A percentile compares a stretch with the other conserved stretches of the same genome.
Evolutionary conservation across 2,113 vertebrate species (phyloP).

Genomic region (Junco hyemalis): DNA sequence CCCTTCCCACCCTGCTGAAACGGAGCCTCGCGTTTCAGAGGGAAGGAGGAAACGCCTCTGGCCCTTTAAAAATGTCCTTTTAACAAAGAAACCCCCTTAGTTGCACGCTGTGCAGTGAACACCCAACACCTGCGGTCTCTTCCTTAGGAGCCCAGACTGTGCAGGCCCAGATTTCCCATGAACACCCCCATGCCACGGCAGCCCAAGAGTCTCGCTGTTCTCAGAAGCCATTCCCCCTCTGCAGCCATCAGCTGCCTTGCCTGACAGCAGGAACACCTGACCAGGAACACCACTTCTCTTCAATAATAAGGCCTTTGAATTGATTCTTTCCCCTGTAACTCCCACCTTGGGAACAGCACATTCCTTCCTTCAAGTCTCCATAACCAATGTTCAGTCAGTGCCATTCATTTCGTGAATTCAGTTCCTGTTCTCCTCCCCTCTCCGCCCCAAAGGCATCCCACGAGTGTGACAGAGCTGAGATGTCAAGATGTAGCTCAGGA

Average conservation of each 20-base stretch:
- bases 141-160: fast-evolving
- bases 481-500: background rate
- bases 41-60: background rate
- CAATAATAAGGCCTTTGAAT: background rate
- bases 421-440: background rate
- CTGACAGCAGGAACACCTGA: background rate
- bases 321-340: background rate
- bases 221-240: background rate
- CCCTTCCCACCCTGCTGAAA: background rate
- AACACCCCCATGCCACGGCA: fast-evolving
- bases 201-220: fast-evolving
- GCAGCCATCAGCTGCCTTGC: background rate
- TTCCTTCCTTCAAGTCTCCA: background rate
- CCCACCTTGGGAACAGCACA: background rate
- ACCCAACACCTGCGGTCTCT: fast-evolving
- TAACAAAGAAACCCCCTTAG: background rate
- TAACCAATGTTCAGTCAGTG: background rate
- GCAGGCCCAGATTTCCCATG: fast-evolving
- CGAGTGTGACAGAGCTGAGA: background rate
- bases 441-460: background rate
- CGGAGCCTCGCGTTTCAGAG: background rate
- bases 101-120: fast-evolving
- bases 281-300: fast-evolving
- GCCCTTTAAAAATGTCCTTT: background rate
- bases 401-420: background rate